These are phyloP conservation scores for Poecilia picta DNA, from an alignment of 2,797 vertebrate species.

Conservation along the genomic window DNA sequence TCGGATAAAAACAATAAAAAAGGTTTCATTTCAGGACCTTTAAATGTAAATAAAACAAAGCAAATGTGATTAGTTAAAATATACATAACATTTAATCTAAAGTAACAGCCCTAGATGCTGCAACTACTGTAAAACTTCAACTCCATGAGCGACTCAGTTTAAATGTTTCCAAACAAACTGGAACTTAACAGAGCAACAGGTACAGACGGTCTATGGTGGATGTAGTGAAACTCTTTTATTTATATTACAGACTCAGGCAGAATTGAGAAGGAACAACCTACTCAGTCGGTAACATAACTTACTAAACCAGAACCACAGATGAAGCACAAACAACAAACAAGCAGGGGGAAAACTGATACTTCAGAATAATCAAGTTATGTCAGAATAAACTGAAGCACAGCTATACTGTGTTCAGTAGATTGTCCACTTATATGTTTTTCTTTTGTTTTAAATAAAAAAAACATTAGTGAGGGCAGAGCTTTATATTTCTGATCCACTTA, in stretches of 20 bases:
- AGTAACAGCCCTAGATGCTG: too few relatives aligned
- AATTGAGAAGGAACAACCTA: neutral
- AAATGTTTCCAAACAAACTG: neutral
- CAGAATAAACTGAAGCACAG: neutral
- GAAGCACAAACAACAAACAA: neutral
- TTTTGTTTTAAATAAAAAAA: neutral
- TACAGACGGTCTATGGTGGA: neutral
- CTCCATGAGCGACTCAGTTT: neutral
- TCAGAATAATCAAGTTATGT: constrained; percentile 4
- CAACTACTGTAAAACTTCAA: neutral
- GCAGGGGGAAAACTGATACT: neutral
- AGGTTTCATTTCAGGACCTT: too few relatives aligned
- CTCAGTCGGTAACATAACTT: neutral
- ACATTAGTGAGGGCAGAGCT: neutral
- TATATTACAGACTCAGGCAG: neutral
- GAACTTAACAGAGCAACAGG: neutral
- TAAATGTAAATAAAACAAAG: too few relatives aligned
- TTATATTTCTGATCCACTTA: neutral
- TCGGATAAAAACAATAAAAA: too few relatives aligned
- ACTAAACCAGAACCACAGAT: neutral
- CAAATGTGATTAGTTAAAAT: too few relatives aligned
- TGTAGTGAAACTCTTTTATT: neutral
- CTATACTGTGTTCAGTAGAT: constrained; percentile 1
- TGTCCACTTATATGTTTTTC: neutral
- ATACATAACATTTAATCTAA: too few relatives aligned